Conservation (phyloP, 2,113 vertebrate species). For the Acanthisitta chloris region DNA sequence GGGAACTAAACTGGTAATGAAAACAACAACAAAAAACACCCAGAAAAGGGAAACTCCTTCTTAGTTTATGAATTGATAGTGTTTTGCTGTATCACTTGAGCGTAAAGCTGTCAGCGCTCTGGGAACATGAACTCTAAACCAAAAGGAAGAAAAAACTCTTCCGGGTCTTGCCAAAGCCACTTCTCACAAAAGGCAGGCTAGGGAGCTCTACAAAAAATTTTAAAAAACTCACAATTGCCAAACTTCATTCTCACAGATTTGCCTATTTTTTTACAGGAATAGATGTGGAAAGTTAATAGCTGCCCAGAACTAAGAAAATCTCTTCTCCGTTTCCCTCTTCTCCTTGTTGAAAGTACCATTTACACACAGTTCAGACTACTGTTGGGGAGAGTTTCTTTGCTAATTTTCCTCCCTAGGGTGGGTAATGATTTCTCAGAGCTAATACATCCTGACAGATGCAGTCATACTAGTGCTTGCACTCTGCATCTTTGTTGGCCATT, state of each 20-base stretch:
- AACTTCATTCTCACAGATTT: not conserved
- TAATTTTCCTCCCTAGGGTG: conserved; percentile 53
- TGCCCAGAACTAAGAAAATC: not conserved
- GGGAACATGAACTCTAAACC: not conserved
- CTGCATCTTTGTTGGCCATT: not conserved
- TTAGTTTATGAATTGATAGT: not conserved
- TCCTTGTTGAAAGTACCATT: not conserved
- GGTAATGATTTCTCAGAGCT: conserved; percentile 40
- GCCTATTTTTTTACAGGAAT: not conserved
- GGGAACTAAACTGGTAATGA: not conserved
- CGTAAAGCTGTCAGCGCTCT: not conserved
- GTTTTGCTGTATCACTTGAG: not conserved
- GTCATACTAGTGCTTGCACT: not conserved
- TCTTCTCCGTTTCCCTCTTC: not conserved
- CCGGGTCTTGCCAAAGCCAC: not conserved
- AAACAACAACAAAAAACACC: not conserved
- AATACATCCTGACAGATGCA: conserved; percentile 42
- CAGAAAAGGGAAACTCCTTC: not conserved
- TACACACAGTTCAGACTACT: not conserved
- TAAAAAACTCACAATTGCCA: not conserved
- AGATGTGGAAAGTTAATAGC: not conserved
- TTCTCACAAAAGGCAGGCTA: not conserved
- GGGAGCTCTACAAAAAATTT: not conserved
- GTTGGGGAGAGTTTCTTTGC: not conserved
- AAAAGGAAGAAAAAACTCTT: not conserved